These are phyloP conservation scores for Digitonthophagus gazella DNA, from an alignment of 2,888 invertebrate genomes.

Conservation along the genomic window DNA sequence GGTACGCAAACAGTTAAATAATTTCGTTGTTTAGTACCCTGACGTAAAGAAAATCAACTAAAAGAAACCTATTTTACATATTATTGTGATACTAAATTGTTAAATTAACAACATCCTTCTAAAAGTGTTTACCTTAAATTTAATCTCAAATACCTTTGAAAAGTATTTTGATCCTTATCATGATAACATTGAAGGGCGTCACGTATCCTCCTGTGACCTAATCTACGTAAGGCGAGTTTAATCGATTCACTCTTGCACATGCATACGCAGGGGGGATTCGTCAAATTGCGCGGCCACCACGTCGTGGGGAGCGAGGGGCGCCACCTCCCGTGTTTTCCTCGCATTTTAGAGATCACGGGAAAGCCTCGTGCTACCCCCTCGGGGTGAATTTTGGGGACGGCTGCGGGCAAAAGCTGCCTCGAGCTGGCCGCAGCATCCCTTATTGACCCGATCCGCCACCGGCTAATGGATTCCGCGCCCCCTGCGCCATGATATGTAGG, in stretches of 20 bases:
- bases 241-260: conserved; percentile 32
- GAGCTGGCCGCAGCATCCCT: conserved; percentile 31
- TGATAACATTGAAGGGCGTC: too few species aligned
- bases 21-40: too few species aligned
- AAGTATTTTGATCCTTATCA: too few species aligned
- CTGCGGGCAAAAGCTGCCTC: not conserved
- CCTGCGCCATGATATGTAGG: conserved; percentile 20
- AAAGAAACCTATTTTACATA: too few species aligned
- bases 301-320: not conserved
- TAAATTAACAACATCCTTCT: too few species aligned
- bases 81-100: too few species aligned
- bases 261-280: conserved; percentile 47
- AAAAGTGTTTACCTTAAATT: too few species aligned
- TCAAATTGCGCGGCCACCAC: conserved; percentile 35
- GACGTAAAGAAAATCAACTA: too few species aligned
- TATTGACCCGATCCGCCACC: conserved; percentile 32
- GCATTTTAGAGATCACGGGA: not conserved
- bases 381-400: conserved; percentile 12
- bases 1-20: too few species aligned
- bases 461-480: conserved; percentile 29
- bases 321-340: not conserved
- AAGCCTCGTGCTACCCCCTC: conserved; percentile 22
- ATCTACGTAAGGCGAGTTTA: conserved; percentile 32
- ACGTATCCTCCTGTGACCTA: conserved; percentile 29
- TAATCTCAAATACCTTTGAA: too few species aligned